Conservation (phyloP, 1,140 invertebrate genomes). For the Centruroides vittatus region DNA sequence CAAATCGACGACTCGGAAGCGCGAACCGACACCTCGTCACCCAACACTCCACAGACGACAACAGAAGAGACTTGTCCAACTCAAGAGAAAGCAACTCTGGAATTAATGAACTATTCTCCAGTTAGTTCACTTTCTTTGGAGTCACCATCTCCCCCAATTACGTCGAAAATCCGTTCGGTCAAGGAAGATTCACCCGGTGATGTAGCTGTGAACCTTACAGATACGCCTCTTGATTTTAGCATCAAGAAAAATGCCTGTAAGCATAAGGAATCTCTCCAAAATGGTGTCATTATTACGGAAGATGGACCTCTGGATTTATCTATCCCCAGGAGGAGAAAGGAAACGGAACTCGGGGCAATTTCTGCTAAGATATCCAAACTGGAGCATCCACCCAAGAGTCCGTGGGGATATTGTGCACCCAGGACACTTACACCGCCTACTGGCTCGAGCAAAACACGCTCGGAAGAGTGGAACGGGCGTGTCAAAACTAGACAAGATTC, state of each 20-base stretch:
- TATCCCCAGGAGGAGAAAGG: slow-evolving; percentile 47
- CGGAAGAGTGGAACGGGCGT: slow-evolving; percentile 8
- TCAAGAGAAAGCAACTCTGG: too few species aligned
- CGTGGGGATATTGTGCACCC: slow-evolving; percentile 10
- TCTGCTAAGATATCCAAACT: slow-evolving; percentile 43
- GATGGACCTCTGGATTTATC: slow-evolving; percentile 66
- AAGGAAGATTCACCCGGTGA: too few species aligned
- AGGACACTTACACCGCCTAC: slow-evolving; percentile 27
- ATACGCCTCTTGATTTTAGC: slow-evolving; percentile 52
- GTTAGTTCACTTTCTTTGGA: too few species aligned
- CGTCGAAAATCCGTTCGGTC: too few species aligned
- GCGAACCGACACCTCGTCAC: too few species aligned
- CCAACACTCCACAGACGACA: too few species aligned
- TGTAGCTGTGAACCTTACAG: neutral
- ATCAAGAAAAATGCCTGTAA: slow-evolving; percentile 38
- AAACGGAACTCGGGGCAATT: slow-evolving; percentile 3
- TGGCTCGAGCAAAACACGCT: neutral
- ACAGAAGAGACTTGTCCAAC: too few species aligned
- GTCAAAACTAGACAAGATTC: slow-evolving; percentile 3
- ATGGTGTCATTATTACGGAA: slow-evolving; percentile 34
- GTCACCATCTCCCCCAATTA: too few species aligned
- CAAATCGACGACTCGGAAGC: too few species aligned
- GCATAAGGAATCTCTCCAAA: slow-evolving; percentile 35
- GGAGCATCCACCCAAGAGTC: slow-evolving; percentile 23
- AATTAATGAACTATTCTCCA: too few species aligned